Evolutionary conservation across 2,888 invertebrate genomes (phyloP), one percentile per base, ranked within the genome.

Genomic region (Pammene fasciana): DNA sequence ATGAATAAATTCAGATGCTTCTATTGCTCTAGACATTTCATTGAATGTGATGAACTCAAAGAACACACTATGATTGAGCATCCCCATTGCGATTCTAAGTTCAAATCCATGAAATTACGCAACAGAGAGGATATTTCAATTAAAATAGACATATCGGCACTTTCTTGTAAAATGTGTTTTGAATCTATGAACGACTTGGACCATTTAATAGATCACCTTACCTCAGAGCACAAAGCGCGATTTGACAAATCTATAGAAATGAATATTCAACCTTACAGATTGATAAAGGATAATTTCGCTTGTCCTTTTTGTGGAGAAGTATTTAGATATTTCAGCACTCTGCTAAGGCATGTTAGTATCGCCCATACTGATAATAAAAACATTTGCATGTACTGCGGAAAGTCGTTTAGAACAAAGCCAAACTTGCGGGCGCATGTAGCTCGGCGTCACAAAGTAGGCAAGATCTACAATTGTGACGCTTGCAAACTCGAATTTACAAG

Each of bases 1-100:
- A 82, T 86, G 79, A 86, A 83, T 67, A 83, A 81, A 62, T 89
- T 90, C 60, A 75, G 87, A 36, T 92, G 91, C 72, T 92, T 90
- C 65, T 92, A 89, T 71, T 92, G 92, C 70, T 75, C 88, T 0
- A 83, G 85, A 79, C 86, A 89, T 52, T 92, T 88, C 59, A 75
- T 73, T 0, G 82, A 84, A 13, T 87, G 88, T 62, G 81, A 85
- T 0, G 82, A 82, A 60, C 78, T 92, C 1, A 87, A 82, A 72
- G 77, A 84, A 7, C 92, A 92, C 56, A 86, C 89, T 0, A 71
- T 78, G 1, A 72, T 71, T 0, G 84, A 83, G 36, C 91, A 92
- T 72, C 88, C 89, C 0, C 72, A 82, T 9, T 90, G 89, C 67
- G 86, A 89, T 74, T 82, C 80, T 0, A 81, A 79, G 66, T 74